Base-by-base conservation (phyloP, 2,113 vertebrate species). In the Clarias macrocephalus region DNA sequence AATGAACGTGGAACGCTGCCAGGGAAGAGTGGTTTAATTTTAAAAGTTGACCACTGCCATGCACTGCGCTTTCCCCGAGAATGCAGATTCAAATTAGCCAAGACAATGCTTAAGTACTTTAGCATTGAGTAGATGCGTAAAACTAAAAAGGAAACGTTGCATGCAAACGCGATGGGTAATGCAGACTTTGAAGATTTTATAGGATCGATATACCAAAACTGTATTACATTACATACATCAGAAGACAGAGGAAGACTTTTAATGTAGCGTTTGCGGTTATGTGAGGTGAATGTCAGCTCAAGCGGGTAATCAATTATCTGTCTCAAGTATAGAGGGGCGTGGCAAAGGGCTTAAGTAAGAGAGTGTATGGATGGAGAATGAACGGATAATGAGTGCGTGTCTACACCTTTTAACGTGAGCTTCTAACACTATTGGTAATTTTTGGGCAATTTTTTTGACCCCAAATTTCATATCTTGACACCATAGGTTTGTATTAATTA, bases 201-300 rank as follows among this genome's bases (percentile, higher is more conserved):
- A 86, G 84, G 84, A 92, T 93, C 92, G 91, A 94, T 93, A 92
- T 90, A 85, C 89, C 91, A 88, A 92, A 90, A 93, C 88, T 92
- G 88, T 75, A 66, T 21, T 56, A 84, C 84, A 48, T 88, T 91
- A 68, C 83, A 30, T 18, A 85, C 89, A 72, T 18, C 80, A 81
- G 28, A 56, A 60, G 42, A 66, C 56, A 23, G 19, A 80, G 86
- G 90, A 87, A 85, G 84, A 9, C 33, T 86, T 92, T 93, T 92
- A 92, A 92, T 90, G 90, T 85, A 88, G 88, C 83, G 80, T 84
- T 57, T 59, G 54, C 89, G n/a, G 48, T 23, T n/a, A 68, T 85
- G 66, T 37, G n/a, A 57, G 37, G 82, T 23, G 54, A 72, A 57
- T 73, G n/a, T 72, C 28, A 30, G 56, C 66, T 63, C 28, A 37